Evolutionary conservation across 2,797 vertebrate species (phyloP).

Genomic region (Cygnus olor): DNA sequence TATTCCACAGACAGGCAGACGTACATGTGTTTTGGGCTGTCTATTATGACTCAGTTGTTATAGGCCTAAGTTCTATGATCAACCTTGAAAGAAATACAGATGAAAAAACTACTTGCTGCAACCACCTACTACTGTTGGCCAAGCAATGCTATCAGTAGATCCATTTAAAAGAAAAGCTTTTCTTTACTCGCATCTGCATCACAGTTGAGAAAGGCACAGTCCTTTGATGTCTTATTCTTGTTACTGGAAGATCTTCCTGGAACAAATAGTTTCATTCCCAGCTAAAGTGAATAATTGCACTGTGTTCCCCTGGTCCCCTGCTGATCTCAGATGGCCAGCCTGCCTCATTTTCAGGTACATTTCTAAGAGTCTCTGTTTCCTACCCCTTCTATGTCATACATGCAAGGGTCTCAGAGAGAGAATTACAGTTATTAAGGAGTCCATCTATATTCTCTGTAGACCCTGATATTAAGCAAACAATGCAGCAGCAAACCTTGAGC

Average conservation of each 20-base stretch:
- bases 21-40: not conserved
- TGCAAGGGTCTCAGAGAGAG: not conserved
- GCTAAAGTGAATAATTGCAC: not conserved
- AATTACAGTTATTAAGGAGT: not conserved
- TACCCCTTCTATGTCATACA: not conserved
- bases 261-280: not conserved
- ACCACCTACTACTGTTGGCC: not conserved
- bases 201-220: not conserved
- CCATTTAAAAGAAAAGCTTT: not conserved
- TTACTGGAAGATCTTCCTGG: not conserved
- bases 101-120: not conserved
- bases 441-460: not conserved
- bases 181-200: not conserved
- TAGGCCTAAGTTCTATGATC: not conserved
- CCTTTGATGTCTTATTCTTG: not conserved
- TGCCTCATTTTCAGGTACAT: not conserved
- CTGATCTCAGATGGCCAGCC: not conserved
- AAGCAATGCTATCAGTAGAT: not conserved
- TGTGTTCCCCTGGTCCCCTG: no score
- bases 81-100: not conserved
- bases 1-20: not conserved
- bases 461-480: not conserved
- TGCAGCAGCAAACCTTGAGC: not conserved
- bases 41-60: not conserved
- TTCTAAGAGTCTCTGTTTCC: not conserved